These are phyloP conservation scores for Phytoseiulus persimilis DNA, from an alignment of 2,888 invertebrate genomes.

Conservation along the genomic window DNA sequence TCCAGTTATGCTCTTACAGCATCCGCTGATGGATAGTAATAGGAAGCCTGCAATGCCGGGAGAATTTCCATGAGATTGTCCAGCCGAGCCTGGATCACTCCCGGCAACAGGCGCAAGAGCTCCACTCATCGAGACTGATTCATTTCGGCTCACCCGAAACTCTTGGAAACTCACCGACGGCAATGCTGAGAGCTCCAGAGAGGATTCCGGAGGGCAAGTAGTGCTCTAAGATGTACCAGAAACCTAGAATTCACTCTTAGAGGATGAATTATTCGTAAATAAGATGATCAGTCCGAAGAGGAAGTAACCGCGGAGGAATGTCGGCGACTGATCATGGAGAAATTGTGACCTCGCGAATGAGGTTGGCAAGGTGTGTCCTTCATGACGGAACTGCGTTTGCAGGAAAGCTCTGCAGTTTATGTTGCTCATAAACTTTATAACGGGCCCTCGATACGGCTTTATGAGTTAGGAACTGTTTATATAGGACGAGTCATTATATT, in stretches of 20 bases:
- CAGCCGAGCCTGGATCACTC: too few relatives aligned
- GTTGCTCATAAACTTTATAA: not conserved
- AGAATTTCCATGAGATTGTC: too few relatives aligned
- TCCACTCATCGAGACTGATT: not conserved
- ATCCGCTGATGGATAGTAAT: slow-evolving; percentile 7
- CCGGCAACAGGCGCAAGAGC: too few relatives aligned
- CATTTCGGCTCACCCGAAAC: not conserved
- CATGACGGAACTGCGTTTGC: not conserved
- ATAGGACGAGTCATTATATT: not conserved
- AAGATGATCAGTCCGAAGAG: not conserved
- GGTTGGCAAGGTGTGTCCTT: not conserved
- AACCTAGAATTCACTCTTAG: not conserved
- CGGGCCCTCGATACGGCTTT: not conserved
- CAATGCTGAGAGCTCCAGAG: not conserved
- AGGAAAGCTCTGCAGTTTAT: not conserved
- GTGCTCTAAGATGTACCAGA: slow-evolving; percentile 26
- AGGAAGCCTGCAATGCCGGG: not conserved
- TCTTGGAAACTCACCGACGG: not conserved
- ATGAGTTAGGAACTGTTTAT: not conserved
- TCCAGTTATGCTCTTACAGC: slow-evolving; percentile 32
- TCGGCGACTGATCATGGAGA: not conserved
- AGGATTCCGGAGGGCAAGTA: slow-evolving; percentile 7
- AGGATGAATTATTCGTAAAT: not conserved
- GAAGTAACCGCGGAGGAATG: not conserved
- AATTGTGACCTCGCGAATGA: not conserved